A percentile compares a stretch with the other conserved stretches of the same genome.
These are phyloP conservation scores for Lasiommata megera DNA, from an alignment of 2,888 invertebrate species.

Conservation along the genomic window DNA sequence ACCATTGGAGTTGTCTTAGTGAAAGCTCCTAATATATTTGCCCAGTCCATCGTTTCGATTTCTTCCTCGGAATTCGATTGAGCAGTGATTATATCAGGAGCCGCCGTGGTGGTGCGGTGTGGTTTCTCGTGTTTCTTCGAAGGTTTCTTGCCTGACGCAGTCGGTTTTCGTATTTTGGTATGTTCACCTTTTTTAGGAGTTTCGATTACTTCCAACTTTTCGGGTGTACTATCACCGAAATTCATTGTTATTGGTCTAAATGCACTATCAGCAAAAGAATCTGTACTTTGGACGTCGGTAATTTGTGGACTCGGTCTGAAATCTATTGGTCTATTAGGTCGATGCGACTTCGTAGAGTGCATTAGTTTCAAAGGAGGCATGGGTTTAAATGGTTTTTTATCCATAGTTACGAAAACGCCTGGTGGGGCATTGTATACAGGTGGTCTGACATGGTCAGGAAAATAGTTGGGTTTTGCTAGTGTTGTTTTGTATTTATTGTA, in stretches of 20 bases:
- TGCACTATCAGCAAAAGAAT: slow-evolving; percentile 53
- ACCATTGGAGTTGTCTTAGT: slow-evolving; percentile 69
- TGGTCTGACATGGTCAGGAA: slow-evolving; percentile 62
- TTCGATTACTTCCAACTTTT: slow-evolving; percentile 35
- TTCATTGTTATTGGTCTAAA: slow-evolving; percentile 65
- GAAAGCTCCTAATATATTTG: slow-evolving; percentile 61
- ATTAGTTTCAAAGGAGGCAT: slow-evolving; percentile 67
- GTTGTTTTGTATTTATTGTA: slow-evolving; percentile 44
- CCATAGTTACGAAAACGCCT: slow-evolving; percentile 71
- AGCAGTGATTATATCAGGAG: slow-evolving; percentile 66
- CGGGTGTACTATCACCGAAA: slow-evolving; percentile 43
- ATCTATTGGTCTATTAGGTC: slow-evolving; percentile 50
- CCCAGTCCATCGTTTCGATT: slow-evolving; percentile 55
- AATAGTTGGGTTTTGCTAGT: slow-evolving; percentile 54
- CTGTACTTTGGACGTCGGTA: slow-evolving; percentile 57
- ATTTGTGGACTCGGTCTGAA: slow-evolving; percentile 72
- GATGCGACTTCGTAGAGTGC: slow-evolving; percentile 49
- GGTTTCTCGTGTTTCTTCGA: slow-evolving; percentile 57
- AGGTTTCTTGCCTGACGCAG: slow-evolving; percentile 45
- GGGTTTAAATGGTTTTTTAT: slow-evolving; percentile 74
- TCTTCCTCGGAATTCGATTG: slow-evolving; percentile 43
- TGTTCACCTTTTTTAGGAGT: slow-evolving; percentile 40
- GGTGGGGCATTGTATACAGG: slow-evolving; percentile 73
- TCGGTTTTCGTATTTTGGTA: slow-evolving; percentile 48
- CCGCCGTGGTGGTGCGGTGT: slow-evolving; percentile 41